phyloP scores from a whole-genome alignment of 2,113 vertebrate genomes.

The Silurus asotus region DNA sequence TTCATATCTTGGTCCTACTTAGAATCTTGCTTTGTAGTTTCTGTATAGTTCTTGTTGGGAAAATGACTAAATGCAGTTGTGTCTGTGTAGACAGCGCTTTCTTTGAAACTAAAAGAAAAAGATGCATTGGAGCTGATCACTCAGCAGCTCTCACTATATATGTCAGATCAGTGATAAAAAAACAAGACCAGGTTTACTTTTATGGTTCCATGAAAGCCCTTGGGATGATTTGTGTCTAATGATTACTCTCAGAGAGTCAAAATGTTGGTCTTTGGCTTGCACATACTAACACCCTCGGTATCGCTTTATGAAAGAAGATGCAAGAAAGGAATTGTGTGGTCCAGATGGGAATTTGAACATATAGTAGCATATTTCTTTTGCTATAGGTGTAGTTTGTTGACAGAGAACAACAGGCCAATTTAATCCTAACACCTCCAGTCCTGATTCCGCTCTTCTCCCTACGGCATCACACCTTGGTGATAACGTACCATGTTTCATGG shows the following conservation, averaged over 20 bases:
- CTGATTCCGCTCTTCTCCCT: constrained; percentile 66
- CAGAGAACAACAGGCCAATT: constrained; percentile 53
- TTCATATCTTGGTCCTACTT: neutral
- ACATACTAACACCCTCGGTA: neutral
- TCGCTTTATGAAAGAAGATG: neutral
- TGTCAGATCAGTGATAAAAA: constrained; percentile 57
- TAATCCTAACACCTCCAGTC: constrained; percentile 60
- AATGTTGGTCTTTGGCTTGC: neutral
- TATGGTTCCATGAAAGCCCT: neutral
- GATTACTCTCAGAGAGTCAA: constrained; percentile 14
- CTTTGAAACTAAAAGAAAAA: neutral
- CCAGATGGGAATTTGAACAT: constrained; percentile 1
- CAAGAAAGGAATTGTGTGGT: constrained; percentile 38
- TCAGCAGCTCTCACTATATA: constrained; percentile 50
- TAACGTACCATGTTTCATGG: constrained; percentile 50
- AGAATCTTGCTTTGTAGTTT: constrained; percentile 6
- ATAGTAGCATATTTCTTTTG: constrained; percentile 7
- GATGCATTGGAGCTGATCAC: constrained; percentile 25
- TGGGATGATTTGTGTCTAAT: neutral
- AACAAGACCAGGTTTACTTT: neutral
- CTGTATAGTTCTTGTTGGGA: neutral
- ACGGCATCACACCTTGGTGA: constrained; percentile 64
- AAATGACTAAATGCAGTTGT: neutral
- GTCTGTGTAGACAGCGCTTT: neutral
- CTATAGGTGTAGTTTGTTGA: constrained; percentile 55